Percentiles rank a stretch among this genome's conserved stretches.
Evolutionary conservation across 1,140 invertebrate genomes (phyloP).

Genomic region (Ylistrum balloti): DNA sequence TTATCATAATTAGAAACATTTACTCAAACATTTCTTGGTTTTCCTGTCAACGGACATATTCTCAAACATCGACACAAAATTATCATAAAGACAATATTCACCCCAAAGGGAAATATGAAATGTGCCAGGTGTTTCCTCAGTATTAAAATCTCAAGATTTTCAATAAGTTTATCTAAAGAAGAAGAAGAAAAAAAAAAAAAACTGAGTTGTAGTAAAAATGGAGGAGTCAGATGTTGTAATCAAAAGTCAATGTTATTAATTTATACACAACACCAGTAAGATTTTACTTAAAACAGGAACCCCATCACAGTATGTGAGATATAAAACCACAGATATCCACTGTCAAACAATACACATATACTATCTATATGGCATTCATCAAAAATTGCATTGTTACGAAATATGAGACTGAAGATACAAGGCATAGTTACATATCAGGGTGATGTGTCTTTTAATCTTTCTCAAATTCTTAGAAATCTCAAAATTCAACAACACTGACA

Average conservation of each 20-base stretch:
- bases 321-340: background rate
- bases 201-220: background rate
- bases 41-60: no score
- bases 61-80: no score
- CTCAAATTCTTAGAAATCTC: background rate
- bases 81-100: no score
- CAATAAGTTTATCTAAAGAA: no score
- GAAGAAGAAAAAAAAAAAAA: no score
- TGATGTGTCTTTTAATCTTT: background rate
- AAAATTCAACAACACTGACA: background rate
- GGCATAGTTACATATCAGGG: background rate
- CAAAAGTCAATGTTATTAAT: background rate
- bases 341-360: background rate
- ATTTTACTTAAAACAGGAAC: background rate
- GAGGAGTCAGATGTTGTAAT: background rate
- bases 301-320: background rate
- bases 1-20: no score
- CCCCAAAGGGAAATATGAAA: no score
- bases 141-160: no score
- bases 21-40: no score
- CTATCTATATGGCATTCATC: background rate
- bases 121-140: no score
- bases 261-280: background rate
- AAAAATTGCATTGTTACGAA: slow-evolving; percentile 26
- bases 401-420: slow-evolving; percentile 3